Percentiles rank a stretch among this genome's conserved stretches.
Evolutionary conservation across 2,113 vertebrate genomes (phyloP).

Genomic region (Scophthalmus maximus): DNA sequence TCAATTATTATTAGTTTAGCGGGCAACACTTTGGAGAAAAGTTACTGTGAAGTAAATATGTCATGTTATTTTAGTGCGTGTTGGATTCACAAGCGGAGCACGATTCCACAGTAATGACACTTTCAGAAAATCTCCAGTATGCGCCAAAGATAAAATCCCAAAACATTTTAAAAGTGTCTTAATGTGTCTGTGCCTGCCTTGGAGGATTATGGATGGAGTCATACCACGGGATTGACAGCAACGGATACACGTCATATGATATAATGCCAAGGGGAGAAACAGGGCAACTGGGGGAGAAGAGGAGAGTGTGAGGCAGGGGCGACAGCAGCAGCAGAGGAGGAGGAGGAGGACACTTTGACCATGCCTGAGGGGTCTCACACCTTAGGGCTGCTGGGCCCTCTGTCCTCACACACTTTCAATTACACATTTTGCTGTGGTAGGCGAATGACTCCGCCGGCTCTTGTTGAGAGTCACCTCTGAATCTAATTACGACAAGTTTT

Average conservation of each 20-base stretch:
- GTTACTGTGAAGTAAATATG: neutral
- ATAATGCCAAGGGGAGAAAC: constrained; percentile 3
- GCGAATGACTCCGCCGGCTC: constrained; percentile 47
- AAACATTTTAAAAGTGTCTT: too few species aligned
- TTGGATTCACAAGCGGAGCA: neutral
- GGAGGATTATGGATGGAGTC: neutral
- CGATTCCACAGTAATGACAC: neutral
- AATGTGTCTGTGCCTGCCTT: neutral
- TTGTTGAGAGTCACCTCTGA: constrained; percentile 61
- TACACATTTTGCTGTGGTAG: constrained; percentile 63
- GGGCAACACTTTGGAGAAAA: neutral
- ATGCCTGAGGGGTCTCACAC: constrained; percentile 23
- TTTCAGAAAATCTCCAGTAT: neutral
- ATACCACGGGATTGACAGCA: constrained; percentile 5
- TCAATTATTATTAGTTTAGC: neutral
- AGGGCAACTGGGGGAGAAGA: constrained; percentile 8
- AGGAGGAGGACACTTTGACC: too few species aligned
- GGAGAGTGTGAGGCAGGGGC: too few species aligned
- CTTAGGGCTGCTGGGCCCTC: constrained; percentile 13
- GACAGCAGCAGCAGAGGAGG: too few species aligned
- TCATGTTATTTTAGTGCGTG: neutral
- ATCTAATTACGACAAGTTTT: constrained; percentile 51
- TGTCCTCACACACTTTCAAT: constrained; percentile 46
- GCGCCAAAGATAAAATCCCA: too few species aligned
- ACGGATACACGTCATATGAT: neutral